phyloP scores from a whole-genome alignment of 2,113 vertebrate genomes.

The Trichechus manatus region DNA sequence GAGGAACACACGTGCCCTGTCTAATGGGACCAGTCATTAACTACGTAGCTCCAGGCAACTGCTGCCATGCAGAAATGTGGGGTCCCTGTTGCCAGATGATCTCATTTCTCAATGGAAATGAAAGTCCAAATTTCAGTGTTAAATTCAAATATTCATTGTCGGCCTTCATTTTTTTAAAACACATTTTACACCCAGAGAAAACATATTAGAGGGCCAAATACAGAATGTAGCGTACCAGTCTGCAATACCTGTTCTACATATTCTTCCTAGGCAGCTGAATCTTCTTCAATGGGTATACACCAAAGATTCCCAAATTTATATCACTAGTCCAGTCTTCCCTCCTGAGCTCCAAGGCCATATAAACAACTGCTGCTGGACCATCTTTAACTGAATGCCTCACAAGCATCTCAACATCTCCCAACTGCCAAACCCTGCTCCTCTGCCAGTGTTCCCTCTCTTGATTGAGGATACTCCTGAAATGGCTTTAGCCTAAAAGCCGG shows the following conservation, averaged over 20 bases:
- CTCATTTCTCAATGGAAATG: conserved; percentile 52
- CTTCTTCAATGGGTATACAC: background rate
- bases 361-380: background rate
- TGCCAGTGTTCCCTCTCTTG: background rate
- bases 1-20: background rate
- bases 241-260: background rate
- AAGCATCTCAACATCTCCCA: background rate
- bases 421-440: background rate
- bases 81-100: background rate
- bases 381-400: background rate
- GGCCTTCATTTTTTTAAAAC: background rate
- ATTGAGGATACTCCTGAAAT: background rate
- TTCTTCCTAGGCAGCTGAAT: background rate
- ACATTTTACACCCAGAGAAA: background rate
- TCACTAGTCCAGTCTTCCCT: background rate
- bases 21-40: background rate
- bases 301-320: background rate
- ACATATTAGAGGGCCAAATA: background rate
- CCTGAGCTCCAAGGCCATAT: background rate
- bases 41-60: background rate
- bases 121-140: conserved; percentile 36
- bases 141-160: conserved; percentile 38
- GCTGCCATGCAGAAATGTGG: background rate
- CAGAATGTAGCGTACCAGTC: background rate
- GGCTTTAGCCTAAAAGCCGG: background rate